Conservation (phyloP, 2,113 vertebrate genomes). For the Larimichthys polyactis region DNA sequence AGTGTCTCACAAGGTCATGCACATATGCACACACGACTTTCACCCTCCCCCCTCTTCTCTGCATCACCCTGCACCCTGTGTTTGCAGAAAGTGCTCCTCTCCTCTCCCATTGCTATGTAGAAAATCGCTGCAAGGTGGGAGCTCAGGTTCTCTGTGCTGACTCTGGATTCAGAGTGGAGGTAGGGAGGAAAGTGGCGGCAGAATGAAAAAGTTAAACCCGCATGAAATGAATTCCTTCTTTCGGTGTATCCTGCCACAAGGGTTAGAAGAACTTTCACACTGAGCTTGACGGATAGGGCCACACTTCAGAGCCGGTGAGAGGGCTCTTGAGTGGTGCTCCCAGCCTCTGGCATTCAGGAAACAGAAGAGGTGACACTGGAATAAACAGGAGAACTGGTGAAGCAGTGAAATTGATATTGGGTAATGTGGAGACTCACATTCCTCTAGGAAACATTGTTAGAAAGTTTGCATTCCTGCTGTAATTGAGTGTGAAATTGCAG, state of each 20-base stretch:
- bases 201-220: conserved; percentile 46
- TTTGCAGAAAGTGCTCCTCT: conserved; percentile 1
- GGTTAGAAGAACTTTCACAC: conserved; percentile 40
- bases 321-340: conserved; percentile 15
- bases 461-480: conserved; percentile 52
- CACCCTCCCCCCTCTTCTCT: neutral
- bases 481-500: conserved; percentile 75
- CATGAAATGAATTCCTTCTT: conserved; percentile 50
- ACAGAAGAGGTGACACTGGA: conserved; percentile 23
- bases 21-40: neutral
- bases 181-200: conserved; percentile 6
- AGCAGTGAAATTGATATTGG: conserved; percentile 47
- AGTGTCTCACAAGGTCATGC: conserved; percentile 11
- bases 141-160: conserved; percentile 8
- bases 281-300: conserved; percentile 3
- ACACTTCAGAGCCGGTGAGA: conserved; percentile 29
- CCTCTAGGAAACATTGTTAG: conserved; percentile 35
- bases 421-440: conserved; percentile 37
- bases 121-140: conserved; percentile 16
- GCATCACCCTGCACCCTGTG: neutral
- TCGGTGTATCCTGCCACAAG: conserved; percentile 19
- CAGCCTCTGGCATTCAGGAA: conserved; percentile 41
- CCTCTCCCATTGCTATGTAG: neutral
- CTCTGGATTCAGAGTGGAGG: neutral
- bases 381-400: conserved; percentile 33